Evolutionary conservation across 2,797 vertebrate species (phyloP).

Genomic region (Eulemur albifrons): DNA sequence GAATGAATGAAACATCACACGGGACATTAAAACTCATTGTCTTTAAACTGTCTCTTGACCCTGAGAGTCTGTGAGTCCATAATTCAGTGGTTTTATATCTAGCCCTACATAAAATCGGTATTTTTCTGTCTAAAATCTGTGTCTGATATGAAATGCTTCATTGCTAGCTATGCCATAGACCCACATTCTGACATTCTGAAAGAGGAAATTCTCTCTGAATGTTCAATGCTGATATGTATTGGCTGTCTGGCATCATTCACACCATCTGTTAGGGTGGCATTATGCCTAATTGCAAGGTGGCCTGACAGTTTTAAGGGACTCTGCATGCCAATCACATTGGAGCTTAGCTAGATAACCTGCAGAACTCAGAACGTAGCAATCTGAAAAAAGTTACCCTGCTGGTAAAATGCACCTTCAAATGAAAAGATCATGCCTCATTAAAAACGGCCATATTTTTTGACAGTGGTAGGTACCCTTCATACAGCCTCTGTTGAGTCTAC

Average conservation of each 20-base stretch:
- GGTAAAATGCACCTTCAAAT: constrained; percentile 5
- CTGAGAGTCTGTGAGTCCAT: background rate
- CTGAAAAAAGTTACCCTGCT: constrained; percentile 42
- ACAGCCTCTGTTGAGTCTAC: background rate
- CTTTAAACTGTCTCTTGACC: background rate
- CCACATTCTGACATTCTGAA: background rate
- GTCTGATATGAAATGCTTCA: background rate
- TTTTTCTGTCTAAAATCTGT: background rate
- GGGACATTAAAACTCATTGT: background rate
- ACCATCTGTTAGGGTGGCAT: constrained; percentile 79
- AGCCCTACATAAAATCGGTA: background rate
- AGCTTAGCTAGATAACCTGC: constrained; percentile 53
- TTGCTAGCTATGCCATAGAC: background rate
- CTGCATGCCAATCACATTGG: constrained; percentile 63
- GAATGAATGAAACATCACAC: background rate
- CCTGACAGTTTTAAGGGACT: constrained; percentile 61
- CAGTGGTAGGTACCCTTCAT: background rate
- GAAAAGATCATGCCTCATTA: constrained; percentile 53
- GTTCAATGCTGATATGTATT: constrained; percentile 48
- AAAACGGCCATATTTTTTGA: constrained; percentile 6
- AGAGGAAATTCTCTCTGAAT: constrained; percentile 17
- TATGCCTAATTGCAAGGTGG: constrained; percentile 76
- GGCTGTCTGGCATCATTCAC: constrained; percentile 72
- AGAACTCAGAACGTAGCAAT: background rate
- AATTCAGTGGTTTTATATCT: background rate